A percentile compares a stretch with the other conserved stretches of the same genome.
Evolutionary conservation across 2,113 vertebrate genomes (phyloP).

Genomic region (Eulemur rufifrons): DNA sequence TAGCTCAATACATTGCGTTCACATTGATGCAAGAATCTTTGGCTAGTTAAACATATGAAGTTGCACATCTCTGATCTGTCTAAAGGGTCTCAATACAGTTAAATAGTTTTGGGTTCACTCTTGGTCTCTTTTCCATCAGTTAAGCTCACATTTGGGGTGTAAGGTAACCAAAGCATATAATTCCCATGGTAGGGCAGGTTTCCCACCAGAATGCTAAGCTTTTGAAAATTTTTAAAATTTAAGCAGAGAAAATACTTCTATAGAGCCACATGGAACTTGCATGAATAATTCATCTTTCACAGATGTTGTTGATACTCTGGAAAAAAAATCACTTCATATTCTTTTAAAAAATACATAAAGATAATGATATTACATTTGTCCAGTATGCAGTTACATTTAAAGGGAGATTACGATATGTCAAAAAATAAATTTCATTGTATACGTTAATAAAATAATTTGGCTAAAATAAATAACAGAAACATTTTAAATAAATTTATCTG

Average conservation of each 20-base stretch:
- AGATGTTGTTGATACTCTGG: neutral
- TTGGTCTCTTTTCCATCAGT: neutral
- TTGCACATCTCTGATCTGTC: neutral
- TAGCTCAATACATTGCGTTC: neutral
- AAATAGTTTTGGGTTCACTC: neutral
- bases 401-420: neutral
- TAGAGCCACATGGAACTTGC: neutral
- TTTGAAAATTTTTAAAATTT: neutral
- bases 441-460: neutral
- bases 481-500: neutral
- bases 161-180: neutral
- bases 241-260: slow-evolving; percentile 17
- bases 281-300: slow-evolving; percentile 32
- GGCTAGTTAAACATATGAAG: neutral
- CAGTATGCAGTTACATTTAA: slow-evolving; percentile 2
- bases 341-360: neutral
- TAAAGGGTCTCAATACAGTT: neutral
- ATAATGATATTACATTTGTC: neutral
- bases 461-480: neutral
- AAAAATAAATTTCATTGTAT: neutral
- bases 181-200: neutral
- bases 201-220: neutral
- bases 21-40: neutral
- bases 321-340: neutral
- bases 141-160: neutral